phyloP scores from a whole-genome alignment of 2,888 invertebrate species.

The Plemyria rubiginata region DNA sequence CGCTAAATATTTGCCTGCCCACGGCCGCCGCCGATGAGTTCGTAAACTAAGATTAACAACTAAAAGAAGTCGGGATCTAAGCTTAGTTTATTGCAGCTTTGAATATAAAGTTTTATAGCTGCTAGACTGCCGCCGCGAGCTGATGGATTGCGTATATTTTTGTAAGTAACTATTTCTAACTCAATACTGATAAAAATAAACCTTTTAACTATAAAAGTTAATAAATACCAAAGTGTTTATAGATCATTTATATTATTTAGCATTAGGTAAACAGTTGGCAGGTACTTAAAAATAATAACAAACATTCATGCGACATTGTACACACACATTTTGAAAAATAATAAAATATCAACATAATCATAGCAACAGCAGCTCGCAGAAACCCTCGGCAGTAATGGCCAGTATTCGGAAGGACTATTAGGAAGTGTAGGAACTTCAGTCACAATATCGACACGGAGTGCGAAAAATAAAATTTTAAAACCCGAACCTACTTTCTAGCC shows the following conservation, averaged over 20 bases:
- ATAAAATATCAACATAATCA: too few relatives aligned
- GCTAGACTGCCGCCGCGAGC: neutral
- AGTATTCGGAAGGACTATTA: neutral
- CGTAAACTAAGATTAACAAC: conserved; percentile 8
- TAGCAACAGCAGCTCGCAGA: neutral
- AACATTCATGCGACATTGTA: too few relatives aligned
- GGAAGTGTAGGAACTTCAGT: neutral
- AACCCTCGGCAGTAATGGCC: neutral
- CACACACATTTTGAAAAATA: too few relatives aligned
- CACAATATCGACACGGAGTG: conserved; percentile 7
- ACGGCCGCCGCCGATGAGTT: conserved; percentile 7
- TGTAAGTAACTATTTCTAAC: too few relatives aligned
- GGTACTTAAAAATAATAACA: too few relatives aligned
- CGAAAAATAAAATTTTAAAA: conserved; percentile 14
- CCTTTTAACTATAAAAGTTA: too few relatives aligned
- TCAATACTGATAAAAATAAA: too few relatives aligned
- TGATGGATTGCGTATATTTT: neutral
- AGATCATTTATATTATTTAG: too few relatives aligned
- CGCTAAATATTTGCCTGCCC: conserved; percentile 12
- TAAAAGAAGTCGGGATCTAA: neutral
- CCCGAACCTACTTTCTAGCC: conserved; percentile 8
- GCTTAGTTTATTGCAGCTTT: conserved; percentile 5
- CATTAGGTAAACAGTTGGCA: too few relatives aligned
- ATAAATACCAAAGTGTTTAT: too few relatives aligned
- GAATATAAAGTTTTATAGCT: neutral